Conservation (phyloP, 2,888 invertebrate species). For the Belgica antarctica region DNA sequence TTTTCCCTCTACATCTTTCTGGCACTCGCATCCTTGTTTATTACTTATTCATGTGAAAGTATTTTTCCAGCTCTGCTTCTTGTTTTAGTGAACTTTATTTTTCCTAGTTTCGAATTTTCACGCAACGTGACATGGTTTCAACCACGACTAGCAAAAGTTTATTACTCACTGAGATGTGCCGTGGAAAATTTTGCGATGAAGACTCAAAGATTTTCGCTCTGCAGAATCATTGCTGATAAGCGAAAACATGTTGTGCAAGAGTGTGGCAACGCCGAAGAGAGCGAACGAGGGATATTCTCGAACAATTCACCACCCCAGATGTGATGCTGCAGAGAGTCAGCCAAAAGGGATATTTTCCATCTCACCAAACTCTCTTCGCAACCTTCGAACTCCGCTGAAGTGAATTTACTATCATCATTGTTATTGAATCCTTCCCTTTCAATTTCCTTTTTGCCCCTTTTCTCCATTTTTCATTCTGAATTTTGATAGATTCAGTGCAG, state of each 20-base stretch:
- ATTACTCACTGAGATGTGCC: conserved; percentile 35
- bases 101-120: background rate
- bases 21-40: background rate
- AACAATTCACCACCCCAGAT: background rate
- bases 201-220: background rate
- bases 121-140: conserved; percentile 4
- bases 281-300: background rate
- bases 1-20: background rate
- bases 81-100: background rate
- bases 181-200: background rate
- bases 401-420: background rate
- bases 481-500: background rate
- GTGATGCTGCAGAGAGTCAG: background rate
- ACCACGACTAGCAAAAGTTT: conserved; percentile 23
- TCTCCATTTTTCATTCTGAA: conserved; percentile 2
- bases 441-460: background rate
- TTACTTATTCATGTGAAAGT: background rate
- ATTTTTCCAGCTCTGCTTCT: background rate
- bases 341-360: background rate
- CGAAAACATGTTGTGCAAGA: background rate
- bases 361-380: background rate
- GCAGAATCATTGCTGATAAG: conserved; percentile 3
- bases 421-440: background rate
- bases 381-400: background rate
- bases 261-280: background rate